Evolutionary conservation across 2,797 vertebrate species (phyloP), one percentile per base, ranked within the genome.

Genomic region (Pitangus sulphuratus): DNA sequence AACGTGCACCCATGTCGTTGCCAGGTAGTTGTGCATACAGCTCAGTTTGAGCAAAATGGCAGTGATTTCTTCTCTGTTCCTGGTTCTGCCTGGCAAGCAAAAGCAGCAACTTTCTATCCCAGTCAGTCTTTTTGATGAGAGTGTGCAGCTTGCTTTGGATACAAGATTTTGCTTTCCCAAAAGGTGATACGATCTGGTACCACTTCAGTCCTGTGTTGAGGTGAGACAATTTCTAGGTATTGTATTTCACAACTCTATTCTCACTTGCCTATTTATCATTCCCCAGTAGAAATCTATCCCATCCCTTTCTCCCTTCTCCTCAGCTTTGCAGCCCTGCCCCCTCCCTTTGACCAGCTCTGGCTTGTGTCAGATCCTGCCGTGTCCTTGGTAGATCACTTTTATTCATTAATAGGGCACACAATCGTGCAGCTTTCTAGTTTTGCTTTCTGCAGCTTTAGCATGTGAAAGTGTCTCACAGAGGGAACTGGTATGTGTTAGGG

Each of bases 1-100:
- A 45, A 65, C 19, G 40, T 18, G 11, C 8, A n/a, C 44, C 12
- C 7, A 44, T 39, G 25, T 74, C 9, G 16, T 17, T 85, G 13
- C 37, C 50, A 60, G 17, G 19, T 15, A 69, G 13, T 10, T 61
- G 16, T 7, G 15, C 0, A 0, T 40, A 48, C 3, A 65, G 22
- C 8, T 83, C 33, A 44, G 25, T 61, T 44, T 69, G 33, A 76
- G 37, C 39, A 80, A 83, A 86, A 39, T 4, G 9, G 2, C 12
- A 76, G 35, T 31, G 4, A 28, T 61, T 14, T 90, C 12, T 83
- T 75, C 14, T 50, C 44, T 69, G 19, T 53, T 92, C 14, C 15
- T 65, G 8, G 3, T 61, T 72, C 33, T 80, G 72, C 16, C 45
- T 64, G 37, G 39, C 5, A 86, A 61, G 31, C 6, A 61, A 16